These are phyloP conservation scores for Mormyrops attenuatus DNA, from an alignment of 2,797 vertebrate species.

Conservation along the genomic window DNA sequence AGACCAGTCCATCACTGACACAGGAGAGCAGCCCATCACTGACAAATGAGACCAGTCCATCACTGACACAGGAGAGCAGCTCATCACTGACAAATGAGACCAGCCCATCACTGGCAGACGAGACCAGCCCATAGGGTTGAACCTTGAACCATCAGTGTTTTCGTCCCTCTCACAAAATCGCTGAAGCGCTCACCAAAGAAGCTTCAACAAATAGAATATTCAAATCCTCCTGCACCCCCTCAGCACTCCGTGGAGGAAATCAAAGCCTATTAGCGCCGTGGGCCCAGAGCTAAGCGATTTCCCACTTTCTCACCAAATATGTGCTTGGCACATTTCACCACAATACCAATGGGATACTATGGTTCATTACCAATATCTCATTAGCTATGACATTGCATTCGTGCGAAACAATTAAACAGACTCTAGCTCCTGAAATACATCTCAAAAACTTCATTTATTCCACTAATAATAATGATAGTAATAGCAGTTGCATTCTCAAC, in stretches of 20 bases:
- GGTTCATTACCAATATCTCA: slow-evolving; percentile 39
- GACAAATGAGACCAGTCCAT: too few species aligned
- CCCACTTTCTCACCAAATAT: slow-evolving; percentile 17
- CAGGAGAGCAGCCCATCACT: too few species aligned
- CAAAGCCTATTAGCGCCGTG: slow-evolving; percentile 33
- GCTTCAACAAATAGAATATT: slow-evolving; percentile 17
- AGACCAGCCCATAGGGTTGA: neutral
- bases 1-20: too few species aligned
- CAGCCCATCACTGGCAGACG: neutral
- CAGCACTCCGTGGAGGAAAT: slow-evolving; percentile 26
- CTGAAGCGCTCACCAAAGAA: neutral
- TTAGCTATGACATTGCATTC: slow-evolving; percentile 35
- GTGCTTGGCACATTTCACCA: slow-evolving; percentile 24
- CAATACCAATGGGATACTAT: slow-evolving; percentile 36
- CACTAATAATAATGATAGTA: slow-evolving; percentile 5
- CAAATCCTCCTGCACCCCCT: slow-evolving; percentile 14
- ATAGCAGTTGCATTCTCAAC: neutral
- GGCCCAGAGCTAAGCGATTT: slow-evolving; percentile 33
- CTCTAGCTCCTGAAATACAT: slow-evolving; percentile 19
- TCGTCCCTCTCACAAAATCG: neutral
- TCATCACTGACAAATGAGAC: neutral
- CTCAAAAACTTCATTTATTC: slow-evolving; percentile 32
- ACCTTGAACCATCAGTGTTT: neutral
- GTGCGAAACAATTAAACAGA: slow-evolving; percentile 28
- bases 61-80: too few species aligned